Evolutionary conservation across 2,113 vertebrate genomes (phyloP).

Genomic region (Notothenia coriiceps): DNA sequence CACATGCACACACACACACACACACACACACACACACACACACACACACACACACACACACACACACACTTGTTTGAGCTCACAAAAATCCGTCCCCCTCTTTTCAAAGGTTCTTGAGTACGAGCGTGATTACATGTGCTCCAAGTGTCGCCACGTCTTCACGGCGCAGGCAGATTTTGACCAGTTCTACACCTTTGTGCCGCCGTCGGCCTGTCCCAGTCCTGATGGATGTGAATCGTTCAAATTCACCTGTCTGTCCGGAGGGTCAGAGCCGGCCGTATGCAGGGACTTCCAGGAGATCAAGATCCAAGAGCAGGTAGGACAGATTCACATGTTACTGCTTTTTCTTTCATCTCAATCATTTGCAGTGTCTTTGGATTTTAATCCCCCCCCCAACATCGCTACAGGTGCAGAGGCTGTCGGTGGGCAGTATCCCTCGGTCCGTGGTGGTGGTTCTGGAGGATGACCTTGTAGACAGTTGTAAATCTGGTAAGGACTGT

Average conservation of each 20-base stretch:
- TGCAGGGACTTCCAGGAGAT: slow-evolving; percentile 98
- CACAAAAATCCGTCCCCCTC: background rate
- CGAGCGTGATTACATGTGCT: slow-evolving; percentile 93
- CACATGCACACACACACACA: too few species aligned
- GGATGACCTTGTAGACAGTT: slow-evolving; percentile 95
- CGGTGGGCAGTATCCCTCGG: slow-evolving; percentile 95
- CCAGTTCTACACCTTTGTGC: slow-evolving; percentile 88
- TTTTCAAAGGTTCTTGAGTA: slow-evolving; percentile 88
- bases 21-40: too few species aligned
- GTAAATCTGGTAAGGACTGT: slow-evolving; percentile 92
- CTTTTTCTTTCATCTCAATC: background rate
- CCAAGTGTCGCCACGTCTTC: slow-evolving; percentile 91
- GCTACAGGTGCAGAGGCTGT: slow-evolving; percentile 91
- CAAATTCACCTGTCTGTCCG: slow-evolving; percentile 92
- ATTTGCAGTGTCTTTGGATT: background rate
- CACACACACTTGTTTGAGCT: background rate
- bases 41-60: too few species aligned
- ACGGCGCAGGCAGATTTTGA: slow-evolving; percentile 89
- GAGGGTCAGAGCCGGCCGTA: slow-evolving; percentile 80
- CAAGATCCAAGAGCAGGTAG: slow-evolving; percentile 97
- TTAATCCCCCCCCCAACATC: background rate
- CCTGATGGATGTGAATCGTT: slow-evolving; percentile 88
- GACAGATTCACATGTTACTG: background rate
- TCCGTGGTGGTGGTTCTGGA: slow-evolving; percentile 94
- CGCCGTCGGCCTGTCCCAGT: slow-evolving; percentile 86